Base-by-base conservation (phyloP, 2,113 vertebrate genomes). In the Formicarius rufipectus region DNA sequence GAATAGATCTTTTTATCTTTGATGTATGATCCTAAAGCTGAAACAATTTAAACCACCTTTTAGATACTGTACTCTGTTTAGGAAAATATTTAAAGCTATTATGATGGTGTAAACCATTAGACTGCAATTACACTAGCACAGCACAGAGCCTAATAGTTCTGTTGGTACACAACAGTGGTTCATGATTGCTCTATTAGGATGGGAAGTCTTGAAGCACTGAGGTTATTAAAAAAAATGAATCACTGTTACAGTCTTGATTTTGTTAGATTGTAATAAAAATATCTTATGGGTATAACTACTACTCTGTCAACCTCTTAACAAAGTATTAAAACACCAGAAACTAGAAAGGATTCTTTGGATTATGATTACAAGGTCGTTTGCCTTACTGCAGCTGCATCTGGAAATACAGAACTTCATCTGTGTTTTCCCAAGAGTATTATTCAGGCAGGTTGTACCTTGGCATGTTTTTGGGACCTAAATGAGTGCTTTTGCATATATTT, bases 31-130 rank as follows among this genome's bases (percentile, higher is more conserved):
- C 95, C 96, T 79, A 89, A 96, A 96, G 88, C 67, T 96, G 77
- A 52, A 96, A 96, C 55, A 84, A 89, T 96, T 98, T 89, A 97
- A 97, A 98, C 97, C 21, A 74, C 94, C 95, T 97, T 97, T 97
- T 96, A 96, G 94, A 86, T 94, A 96, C 90, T 96, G 49, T 79
- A 90, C 87, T 96, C 73, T 0, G 9, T 97, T 98, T 97, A 96
- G 97, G 97, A 92, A 98, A 98, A 98, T 98, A 98, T 98, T 97
- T 98, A 98, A 95, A 93, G 84, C 91, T 96, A 83, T 96, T 96
- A 94, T 96, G 93, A 85, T 94, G 90, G 92, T 94, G 92, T 97
- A 97, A 97, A 97, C 95, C 93, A 97, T 97, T 95, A 96, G 91
- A 42, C 75, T 97, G 94, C 97, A 97, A 97, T 98, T 97, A 98